Conservation (phyloP, 2,797 vertebrate species). For the Malurus splendens region DNA sequence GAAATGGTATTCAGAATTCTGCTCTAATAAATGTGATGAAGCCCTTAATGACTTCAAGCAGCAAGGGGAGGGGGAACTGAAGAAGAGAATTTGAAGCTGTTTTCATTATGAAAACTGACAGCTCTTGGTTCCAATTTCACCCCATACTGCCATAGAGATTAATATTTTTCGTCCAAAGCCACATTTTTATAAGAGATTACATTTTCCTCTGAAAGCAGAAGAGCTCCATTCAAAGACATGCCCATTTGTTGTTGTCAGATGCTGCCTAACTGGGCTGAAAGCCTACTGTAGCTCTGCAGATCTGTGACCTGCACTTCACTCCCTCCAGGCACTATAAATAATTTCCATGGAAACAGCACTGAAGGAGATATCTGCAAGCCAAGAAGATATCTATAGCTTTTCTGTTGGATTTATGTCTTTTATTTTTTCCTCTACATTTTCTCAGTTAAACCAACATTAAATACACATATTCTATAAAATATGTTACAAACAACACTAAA, state of each 20-base stretch:
- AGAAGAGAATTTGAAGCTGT: not conserved
- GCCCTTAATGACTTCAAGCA: not conserved
- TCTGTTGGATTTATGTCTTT: slow-evolving; percentile 26
- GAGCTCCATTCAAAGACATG: slow-evolving; percentile 22
- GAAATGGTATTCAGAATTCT: not conserved
- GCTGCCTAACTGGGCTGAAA: slow-evolving; percentile 37
- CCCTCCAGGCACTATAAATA: slow-evolving; percentile 56
- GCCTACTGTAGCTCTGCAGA: not conserved
- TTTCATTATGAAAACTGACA: not conserved
- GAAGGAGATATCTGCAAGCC: slow-evolving; percentile 53
- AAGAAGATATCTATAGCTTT: slow-evolving; percentile 33
- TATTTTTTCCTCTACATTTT: slow-evolving; percentile 28
- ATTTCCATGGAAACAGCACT: slow-evolving; percentile 65
- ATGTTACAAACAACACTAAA: not conserved
- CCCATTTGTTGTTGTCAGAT: slow-evolving; percentile 48
- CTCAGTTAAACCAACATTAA: slow-evolving; percentile 34
- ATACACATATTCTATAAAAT: slow-evolving; percentile 26
- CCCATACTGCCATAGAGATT: not conserved
- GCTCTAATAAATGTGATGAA: not conserved
- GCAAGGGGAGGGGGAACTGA: not conserved
- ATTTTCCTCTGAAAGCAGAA: slow-evolving; percentile 11
- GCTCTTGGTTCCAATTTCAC: not conserved
- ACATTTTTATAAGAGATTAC: slow-evolving; percentile 14
- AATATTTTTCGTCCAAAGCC: slow-evolving; percentile 19
- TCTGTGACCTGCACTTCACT: slow-evolving; percentile 46